Evolutionary conservation across 2,888 invertebrate species (phyloP), one percentile per base, ranked within the genome.

Genomic region (Hydrotaea diabolus): DNA sequence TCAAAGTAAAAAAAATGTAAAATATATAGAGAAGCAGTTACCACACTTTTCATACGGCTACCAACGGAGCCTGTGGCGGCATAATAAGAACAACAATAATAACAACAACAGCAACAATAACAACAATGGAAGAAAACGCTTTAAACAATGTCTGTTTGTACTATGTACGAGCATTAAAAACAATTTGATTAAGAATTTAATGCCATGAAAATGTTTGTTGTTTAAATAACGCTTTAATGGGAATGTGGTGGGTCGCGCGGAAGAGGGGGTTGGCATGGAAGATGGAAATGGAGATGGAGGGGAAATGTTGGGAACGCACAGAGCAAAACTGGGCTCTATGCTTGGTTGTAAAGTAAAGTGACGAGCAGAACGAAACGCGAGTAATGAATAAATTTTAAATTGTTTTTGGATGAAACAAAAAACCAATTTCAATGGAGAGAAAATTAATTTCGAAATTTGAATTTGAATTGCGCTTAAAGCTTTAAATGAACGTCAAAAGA

Each of bases 181-280:
- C 79, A 77, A 76, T 79, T 85, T 79, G 62, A 79, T 82, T 85
- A 69, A 76, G 64, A 85, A 85, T 85, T 82, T 82, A 79, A 81
- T 76, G 84, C 64, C 84, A 81, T 84, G 84, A 76, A 77, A 78
- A 81, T 77, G 73, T 74, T 62, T 55, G 72, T 69, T 74, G 69
- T 49, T 19, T 39, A 39, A 39, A 39, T 13, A 39, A 39, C 39
- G 39, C 39, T 39, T 39, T 11, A 39, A 39, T 39, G 39, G 39
- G 39, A 39, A 8, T 39, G 9, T 39, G 39, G 11, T 8, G 8
- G 39, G 7, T 2, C 26, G 5, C 5, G 53, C 1, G 46, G 23
- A 39, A 8, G 13, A 15, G 21, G 55, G 55, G 39, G 62, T 31
- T 4, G 31, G 2, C 31, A 31, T 31, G 2, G 31, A n/a, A n/a